A percentile compares a stretch with the other conserved stretches of the same genome.
Evolutionary conservation across 1,140 invertebrate species (phyloP).

Genomic region (Microplitis mediator): DNA sequence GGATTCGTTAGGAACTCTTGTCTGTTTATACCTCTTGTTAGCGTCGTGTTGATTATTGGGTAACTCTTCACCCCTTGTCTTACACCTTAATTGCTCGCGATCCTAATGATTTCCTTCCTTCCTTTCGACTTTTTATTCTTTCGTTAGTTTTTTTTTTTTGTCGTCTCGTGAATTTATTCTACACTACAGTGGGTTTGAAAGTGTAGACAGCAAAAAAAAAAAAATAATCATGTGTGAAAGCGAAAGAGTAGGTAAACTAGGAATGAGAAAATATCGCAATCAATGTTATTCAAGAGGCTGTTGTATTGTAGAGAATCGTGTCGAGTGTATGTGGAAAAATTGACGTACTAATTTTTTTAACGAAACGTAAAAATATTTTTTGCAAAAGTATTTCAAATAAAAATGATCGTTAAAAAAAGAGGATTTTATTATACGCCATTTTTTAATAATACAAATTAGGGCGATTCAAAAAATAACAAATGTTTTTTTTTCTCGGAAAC

Average conservation of each 20-base stretch:
- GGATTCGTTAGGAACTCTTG: not conserved
- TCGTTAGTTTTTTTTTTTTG: not conserved
- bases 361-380: too few relatives aligned
- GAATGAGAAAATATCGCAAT: conserved; percentile 8
- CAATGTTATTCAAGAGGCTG: not conserved
- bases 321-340: not conserved
- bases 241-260: not conserved
- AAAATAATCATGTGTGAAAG: not conserved
- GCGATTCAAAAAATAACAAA: too few relatives aligned
- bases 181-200: not conserved
- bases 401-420: too few relatives aligned
- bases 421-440: too few relatives aligned
- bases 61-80: not conserved
- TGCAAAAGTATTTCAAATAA: too few relatives aligned
- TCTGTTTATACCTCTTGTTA: not conserved
- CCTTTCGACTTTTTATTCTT: too few relatives aligned
- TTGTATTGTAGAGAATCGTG: not conserved
- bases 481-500: too few relatives aligned
- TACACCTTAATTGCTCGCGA: not conserved
- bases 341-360: not conserved
- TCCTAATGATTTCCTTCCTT: not conserved
- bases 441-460: too few relatives aligned
- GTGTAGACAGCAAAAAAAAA: not conserved
- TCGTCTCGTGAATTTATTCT: not conserved
- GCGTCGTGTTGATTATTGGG: not conserved